These are phyloP conservation scores for Todiramphus saurophagus DNA, from an alignment of 2,113 vertebrate species.

Conservation along the genomic window DNA sequence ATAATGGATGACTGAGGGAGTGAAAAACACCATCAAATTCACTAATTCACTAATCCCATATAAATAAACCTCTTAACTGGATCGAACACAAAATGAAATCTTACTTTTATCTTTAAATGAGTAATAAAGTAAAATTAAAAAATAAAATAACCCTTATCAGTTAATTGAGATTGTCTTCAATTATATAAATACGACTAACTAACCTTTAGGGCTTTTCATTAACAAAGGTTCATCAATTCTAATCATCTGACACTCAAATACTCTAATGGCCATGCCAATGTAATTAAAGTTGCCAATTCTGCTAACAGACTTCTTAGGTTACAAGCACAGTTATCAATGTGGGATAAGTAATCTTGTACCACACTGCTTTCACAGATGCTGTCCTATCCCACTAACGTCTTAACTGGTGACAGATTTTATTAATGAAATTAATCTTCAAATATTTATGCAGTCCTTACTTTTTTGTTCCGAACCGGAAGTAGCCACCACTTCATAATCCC, in stretches of 20 bases:
- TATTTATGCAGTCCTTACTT: conserved; percentile 27
- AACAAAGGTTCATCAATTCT: conserved; percentile 54
- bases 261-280: not conserved
- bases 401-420: conserved; percentile 26
- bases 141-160: not conserved
- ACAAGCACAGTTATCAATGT: conserved; percentile 28
- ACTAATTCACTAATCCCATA: not conserved
- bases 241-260: conserved; percentile 24
- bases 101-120: conserved; percentile 7
- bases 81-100: not conserved
- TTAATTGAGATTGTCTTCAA: conserved; percentile 59
- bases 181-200: conserved; percentile 41
- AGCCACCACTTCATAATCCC: not conserved
- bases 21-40: not conserved
- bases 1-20: not conserved
- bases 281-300: conserved; percentile 59
- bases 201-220: conserved; percentile 65
- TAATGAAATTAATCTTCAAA: conserved; percentile 18
- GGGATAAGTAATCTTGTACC: not conserved
- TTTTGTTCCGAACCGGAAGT: conserved; percentile 10
- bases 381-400: not conserved
- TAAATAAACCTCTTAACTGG: conserved; percentile 1
- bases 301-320: conserved; percentile 50
- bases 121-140: conserved; percentile 22
- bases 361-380: not conserved